phyloP scores from a whole-genome alignment of 2,113 vertebrate genomes.

The Odontophorus gujanensis region DNA sequence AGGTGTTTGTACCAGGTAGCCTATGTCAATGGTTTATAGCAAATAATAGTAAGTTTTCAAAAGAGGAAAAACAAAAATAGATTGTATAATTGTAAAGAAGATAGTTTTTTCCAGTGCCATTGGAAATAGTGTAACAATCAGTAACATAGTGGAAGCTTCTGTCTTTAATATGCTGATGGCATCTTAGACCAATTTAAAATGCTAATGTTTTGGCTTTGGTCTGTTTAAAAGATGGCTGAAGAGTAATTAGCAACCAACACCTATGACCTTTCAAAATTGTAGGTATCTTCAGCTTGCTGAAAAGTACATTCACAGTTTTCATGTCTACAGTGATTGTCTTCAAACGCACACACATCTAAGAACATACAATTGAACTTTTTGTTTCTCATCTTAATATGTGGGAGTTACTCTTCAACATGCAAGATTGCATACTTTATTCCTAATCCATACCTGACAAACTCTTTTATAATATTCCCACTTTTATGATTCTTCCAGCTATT shows the following conservation, averaged over 20 bases:
- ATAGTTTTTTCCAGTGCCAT: fast-evolving
- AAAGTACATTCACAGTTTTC: background rate
- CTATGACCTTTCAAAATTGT: background rate
- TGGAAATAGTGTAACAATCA: background rate
- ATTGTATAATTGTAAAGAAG: background rate
- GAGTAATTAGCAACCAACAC: background rate
- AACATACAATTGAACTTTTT: background rate
- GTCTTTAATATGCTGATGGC: background rate
- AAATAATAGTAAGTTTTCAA: background rate
- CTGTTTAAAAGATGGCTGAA: conserved; percentile 7
- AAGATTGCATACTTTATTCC: background rate
- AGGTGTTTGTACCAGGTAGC: background rate
- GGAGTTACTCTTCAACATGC: background rate
- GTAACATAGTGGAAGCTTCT: background rate
- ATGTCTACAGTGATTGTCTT: background rate
- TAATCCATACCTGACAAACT: background rate
- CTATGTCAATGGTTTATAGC: background rate
- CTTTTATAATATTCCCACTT: background rate
- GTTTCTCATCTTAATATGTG: background rate
- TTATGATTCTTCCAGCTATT: background rate
- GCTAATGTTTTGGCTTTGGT: background rate
- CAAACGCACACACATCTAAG: background rate
- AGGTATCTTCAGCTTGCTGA: background rate
- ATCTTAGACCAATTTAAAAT: background rate
- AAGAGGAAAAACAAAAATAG: background rate